A percentile compares a stretch with the other conserved stretches of the same genome.
phyloP scores from a whole-genome alignment of 2,797 vertebrate species.

The Lycodopsis pacificus region DNA sequence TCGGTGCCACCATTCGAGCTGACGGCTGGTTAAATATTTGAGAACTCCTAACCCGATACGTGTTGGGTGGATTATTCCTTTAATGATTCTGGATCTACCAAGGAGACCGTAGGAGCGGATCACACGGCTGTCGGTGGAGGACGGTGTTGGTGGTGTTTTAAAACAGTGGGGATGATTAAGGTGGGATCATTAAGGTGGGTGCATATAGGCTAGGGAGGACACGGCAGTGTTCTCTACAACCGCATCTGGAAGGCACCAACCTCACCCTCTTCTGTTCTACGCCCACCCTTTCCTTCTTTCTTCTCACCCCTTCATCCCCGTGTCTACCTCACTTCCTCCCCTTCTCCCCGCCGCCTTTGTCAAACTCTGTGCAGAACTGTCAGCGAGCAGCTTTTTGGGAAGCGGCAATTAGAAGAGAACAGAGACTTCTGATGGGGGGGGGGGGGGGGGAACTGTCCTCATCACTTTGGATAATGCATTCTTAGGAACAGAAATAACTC shows the following conservation, averaged over 20 bases:
- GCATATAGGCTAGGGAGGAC: conserved; percentile 8
- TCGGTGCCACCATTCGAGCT: not conserved
- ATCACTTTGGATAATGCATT: conserved; percentile 55
- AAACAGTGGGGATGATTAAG: conserved; percentile 14
- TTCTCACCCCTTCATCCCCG: conserved; percentile 29
- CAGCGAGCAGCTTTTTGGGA: conserved; percentile 51
- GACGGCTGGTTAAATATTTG: not conserved
- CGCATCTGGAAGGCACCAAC: conserved; percentile 49
- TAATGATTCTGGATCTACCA: not conserved
- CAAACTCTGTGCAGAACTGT: conserved; percentile 61
- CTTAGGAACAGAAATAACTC: conserved; percentile 59
- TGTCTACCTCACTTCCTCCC: conserved; percentile 39
- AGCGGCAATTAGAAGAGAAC: conserved; percentile 65
- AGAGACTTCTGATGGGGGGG: conserved; percentile 36
- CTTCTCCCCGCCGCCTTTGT: conserved; percentile 46
- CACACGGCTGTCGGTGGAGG: not conserved
- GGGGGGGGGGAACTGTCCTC: conserved; percentile 18
- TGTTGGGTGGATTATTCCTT: not conserved
- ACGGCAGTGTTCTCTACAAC: conserved; percentile 21
- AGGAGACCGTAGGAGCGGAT: not conserved
- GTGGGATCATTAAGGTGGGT: conserved; percentile 24
- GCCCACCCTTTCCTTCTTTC: conserved; percentile 20
- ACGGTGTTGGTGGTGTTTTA: not conserved
- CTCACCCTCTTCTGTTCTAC: conserved; percentile 18
- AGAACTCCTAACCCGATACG: not conserved